phyloP scores from a whole-genome alignment of 1,140 invertebrate species.

The Asbolus verrucosus region DNA sequence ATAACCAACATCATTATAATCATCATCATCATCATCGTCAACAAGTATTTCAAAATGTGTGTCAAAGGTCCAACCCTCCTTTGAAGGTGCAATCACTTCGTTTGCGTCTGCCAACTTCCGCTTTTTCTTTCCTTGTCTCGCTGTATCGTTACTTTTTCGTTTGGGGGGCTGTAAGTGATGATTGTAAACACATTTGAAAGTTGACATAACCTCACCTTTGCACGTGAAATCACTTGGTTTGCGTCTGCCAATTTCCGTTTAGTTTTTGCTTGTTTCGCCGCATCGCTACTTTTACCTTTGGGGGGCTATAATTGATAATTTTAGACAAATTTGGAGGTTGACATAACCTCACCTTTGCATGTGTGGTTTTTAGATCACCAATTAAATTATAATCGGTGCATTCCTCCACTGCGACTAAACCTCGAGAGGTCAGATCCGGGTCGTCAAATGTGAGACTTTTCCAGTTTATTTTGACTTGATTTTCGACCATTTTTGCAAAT shows the following conservation, averaged over 20 bases:
- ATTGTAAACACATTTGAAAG: no score
- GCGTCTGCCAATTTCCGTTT: slow-evolving; percentile 37
- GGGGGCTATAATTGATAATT: no score
- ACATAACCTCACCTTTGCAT: slow-evolving; percentile 57
- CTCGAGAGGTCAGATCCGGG: slow-evolving; percentile 67
- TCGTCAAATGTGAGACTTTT: slow-evolving; percentile 70
- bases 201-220: slow-evolving; percentile 16
- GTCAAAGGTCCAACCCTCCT: background rate
- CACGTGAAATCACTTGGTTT: background rate
- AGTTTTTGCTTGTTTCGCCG: slow-evolving; percentile 27
- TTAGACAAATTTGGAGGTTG: no score
- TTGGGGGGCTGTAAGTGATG: no score
- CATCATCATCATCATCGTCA: slow-evolving; percentile 49
- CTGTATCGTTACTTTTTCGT: slow-evolving; percentile 41
- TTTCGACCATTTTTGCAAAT: slow-evolving; percentile 14
- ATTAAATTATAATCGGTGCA: slow-evolving; percentile 71
- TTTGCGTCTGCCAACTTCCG: slow-evolving; percentile 35
- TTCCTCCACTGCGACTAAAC: slow-evolving; percentile 74
- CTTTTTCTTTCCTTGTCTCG: slow-evolving; percentile 24
- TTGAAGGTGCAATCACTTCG: background rate
- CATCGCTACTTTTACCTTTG: slow-evolving; percentile 43
- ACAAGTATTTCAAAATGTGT: background rate
- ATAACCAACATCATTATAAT: slow-evolving; percentile 66
- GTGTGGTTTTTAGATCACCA: slow-evolving; percentile 58
- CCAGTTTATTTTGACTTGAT: slow-evolving; percentile 63